Percentiles rank a stretch among this genome's conserved stretches.
Conservation (phyloP, 2,888 invertebrate genomes). For the Raillietiella orientalis region DNA sequence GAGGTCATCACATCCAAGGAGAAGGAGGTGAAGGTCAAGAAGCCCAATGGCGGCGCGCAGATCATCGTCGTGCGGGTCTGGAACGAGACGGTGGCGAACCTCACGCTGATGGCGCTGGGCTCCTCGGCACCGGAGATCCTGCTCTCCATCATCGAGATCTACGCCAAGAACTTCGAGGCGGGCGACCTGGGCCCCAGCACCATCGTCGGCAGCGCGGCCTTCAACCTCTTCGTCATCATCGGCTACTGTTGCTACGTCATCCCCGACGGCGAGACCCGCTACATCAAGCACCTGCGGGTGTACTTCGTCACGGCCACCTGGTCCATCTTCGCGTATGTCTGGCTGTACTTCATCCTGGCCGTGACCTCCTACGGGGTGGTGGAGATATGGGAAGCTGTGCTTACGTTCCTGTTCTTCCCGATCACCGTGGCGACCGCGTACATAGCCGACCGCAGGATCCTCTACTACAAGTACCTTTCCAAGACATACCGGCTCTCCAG, state of each 20-base stretch:
- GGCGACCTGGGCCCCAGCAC: conserved; percentile 94
- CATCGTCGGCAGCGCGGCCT: conserved; percentile 94
- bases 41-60: conserved; percentile 53
- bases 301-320: conserved; percentile 93
- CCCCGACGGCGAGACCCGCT: conserved; percentile 61
- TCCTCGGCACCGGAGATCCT: conserved; percentile 96
- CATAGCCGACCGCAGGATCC: conserved; percentile 59
- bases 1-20: conserved; percentile 97
- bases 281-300: conserved; percentile 79
- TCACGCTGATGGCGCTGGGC: conserved; percentile 93
- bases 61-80: conserved; percentile 76
- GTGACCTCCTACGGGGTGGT: conserved; percentile 54
- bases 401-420: conserved; percentile 90
- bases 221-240: conserved; percentile 91
- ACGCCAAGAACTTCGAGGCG: conserved; percentile 72
- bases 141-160: conserved; percentile 87
- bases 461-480: conserved; percentile 51
- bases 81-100: conserved; percentile 97
- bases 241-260: conserved; percentile 72
- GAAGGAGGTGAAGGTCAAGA: conserved; percentile 65
- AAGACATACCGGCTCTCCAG: conserved; percentile 70
- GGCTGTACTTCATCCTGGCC: conserved; percentile 82
- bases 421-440: conserved; percentile 84
- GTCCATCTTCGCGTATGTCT: conserved; percentile 94
- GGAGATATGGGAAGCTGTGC: conserved; percentile 86